Base-by-base conservation (phyloP, 2,797 vertebrate genomes). In the Enteromius afrohamiltoni region DNA sequence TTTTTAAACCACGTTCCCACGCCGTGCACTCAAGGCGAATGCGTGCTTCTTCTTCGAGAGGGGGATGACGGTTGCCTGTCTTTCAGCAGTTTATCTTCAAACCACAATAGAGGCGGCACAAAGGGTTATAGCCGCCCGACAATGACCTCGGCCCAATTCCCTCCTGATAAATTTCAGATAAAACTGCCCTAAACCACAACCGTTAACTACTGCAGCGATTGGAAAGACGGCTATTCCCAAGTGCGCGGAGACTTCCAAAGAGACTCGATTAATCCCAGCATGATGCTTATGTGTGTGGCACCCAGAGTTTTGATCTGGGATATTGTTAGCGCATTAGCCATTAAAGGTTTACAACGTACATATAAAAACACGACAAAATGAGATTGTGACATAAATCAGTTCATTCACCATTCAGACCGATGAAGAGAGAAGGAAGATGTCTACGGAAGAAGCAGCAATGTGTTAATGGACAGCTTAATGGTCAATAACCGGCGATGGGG, bases 131-230 rank as follows among this genome's bases (percentile, higher is more conserved):
- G 85, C 89, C 77, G 79, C 83, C 87, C 47, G 65, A 85, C 87
- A 89, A 87, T 89, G 89, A 93, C 92, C 89, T 88, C 51, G 51
- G 85, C 87, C 81, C 89, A 83, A 87, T 87, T 86, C 82, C 88
- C 87, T 85, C 85, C 79, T 90, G 89, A 93, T 92, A 88, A 89
- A 89, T 91, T 88, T 83, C 71, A 90, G 92, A 93, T 92, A 91
- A 91, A 91, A 90, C 85, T 81, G 85, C 65, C 86, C 49, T 45
- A 92, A 91, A 89, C 86, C 88, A 85, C 87, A 73, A 82, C 71
- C 83, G 83, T 92, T 92, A 91, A 90, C 88, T 89, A 89, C 79
- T 85, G 69, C 29, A 6, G 47, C 60, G 67, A 68, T 77, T 42
- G 81, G 73, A 68, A 29, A 40, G 49, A 77, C 19, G 40, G 68